Percentiles rank a stretch among this genome's conserved stretches.
phyloP scores from a whole-genome alignment of 2,113 vertebrate genomes.

The Turdus rufiventris region DNA sequence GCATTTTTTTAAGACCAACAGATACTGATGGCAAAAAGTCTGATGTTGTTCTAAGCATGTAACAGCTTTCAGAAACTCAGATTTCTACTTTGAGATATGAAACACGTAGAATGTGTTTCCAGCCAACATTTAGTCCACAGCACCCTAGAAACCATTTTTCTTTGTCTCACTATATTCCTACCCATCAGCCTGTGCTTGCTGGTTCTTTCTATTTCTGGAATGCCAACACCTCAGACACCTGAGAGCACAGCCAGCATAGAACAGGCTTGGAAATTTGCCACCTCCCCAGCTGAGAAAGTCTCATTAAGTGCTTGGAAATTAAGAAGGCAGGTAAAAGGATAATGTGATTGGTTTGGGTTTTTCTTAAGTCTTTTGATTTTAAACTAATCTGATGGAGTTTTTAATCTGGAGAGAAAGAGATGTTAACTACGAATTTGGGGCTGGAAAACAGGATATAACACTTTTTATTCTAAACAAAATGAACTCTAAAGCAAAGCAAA shows the following conservation, averaged over 20 bases:
- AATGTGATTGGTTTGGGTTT: not conserved
- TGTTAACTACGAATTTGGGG: not conserved
- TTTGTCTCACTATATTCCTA: not conserved
- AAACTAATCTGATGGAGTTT: not conserved
- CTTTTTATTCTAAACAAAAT: not conserved
- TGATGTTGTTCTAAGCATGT: not conserved
- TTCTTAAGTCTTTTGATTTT: not conserved
- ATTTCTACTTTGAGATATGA: not conserved
- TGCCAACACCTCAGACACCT: not conserved
- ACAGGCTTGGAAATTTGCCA: not conserved
- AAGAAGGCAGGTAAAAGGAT: not conserved
- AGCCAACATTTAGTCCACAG: not conserved
- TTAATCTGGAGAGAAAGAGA: not conserved
- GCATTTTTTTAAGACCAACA: not conserved
- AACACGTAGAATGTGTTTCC: not conserved
- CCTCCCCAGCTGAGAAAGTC: not conserved
- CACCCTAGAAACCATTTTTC: not conserved
- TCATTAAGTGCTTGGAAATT: not conserved
- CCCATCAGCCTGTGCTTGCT: not conserved
- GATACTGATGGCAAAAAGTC: not conserved
- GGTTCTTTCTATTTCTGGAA: not conserved
- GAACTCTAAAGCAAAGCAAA: not conserved
- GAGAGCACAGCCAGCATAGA: not conserved
- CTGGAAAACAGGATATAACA: not conserved
- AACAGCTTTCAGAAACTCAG: not conserved